phyloP scores from a whole-genome alignment of 2,888 invertebrate genomes.

The Camptogramma bilineatum region DNA sequence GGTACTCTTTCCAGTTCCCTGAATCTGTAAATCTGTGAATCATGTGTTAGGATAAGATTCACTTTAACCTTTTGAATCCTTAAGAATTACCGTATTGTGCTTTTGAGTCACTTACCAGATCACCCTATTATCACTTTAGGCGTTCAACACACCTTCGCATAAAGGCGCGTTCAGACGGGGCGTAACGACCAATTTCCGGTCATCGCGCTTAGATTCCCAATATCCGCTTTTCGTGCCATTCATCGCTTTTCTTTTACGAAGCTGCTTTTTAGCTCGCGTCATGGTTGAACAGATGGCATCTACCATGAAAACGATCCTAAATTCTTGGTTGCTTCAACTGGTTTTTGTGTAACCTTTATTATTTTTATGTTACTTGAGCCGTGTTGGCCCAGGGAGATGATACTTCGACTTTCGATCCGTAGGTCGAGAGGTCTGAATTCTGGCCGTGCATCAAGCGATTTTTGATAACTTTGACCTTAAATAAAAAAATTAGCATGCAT shows the following conservation, averaged over 20 bases:
- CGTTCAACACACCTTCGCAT: constrained; percentile 29
- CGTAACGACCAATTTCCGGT: constrained; percentile 52
- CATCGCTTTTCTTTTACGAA: constrained; percentile 33
- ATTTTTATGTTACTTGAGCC: too few relatives aligned
- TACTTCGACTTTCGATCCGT: too few relatives aligned
- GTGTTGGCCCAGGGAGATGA: too few relatives aligned
- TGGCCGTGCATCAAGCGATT: too few relatives aligned
- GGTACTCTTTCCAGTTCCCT: too few relatives aligned
- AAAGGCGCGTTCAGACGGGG: constrained; percentile 37
- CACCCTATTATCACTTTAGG: constrained; percentile 16
- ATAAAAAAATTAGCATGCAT: too few relatives aligned
- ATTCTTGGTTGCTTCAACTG: neutral
- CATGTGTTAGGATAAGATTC: too few relatives aligned
- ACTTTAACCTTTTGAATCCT: neutral
- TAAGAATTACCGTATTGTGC: neutral
- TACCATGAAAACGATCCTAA: neutral
- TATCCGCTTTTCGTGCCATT: constrained; percentile 38
- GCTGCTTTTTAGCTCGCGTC: constrained; percentile 18
- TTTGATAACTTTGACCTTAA: too few relatives aligned
- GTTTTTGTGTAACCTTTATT: too few relatives aligned
- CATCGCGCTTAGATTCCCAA: constrained; percentile 45
- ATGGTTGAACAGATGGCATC: constrained; percentile 6
- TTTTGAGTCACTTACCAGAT: neutral
- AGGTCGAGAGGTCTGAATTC: too few relatives aligned
- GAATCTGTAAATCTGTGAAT: too few relatives aligned